A percentile compares a stretch with the other conserved stretches of the same genome.
These are phyloP conservation scores for Sinosuthora webbiana DNA, from an alignment of 2,113 vertebrate genomes.

Conservation along the genomic window DNA sequence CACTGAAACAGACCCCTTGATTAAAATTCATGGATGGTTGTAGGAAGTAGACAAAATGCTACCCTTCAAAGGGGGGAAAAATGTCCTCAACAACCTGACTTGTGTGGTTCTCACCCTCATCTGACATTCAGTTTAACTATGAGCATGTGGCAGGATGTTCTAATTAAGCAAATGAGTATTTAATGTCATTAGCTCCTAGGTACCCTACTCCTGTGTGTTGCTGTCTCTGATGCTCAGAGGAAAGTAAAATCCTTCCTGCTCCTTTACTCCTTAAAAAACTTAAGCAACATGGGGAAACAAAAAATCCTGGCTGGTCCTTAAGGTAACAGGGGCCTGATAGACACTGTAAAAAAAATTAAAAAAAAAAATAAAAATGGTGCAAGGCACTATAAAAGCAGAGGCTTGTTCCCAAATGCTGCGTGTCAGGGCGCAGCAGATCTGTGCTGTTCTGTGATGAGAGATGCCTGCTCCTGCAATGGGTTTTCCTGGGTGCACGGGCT, in stretches of 20 bases:
- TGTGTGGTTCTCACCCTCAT: neutral
- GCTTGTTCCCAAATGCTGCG: fast-evolving
- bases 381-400: neutral
- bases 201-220: neutral
- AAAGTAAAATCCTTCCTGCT: neutral
- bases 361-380: neutral
- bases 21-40: neutral
- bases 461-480: fast-evolving
- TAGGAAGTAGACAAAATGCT: neutral
- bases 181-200: neutral
- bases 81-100: neutral
- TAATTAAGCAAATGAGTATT: neutral
- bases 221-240: neutral
- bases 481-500: fast-evolving
- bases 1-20: neutral
- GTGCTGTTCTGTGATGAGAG: no score
- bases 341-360: neutral
- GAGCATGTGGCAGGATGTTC: neutral
- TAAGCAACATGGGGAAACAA: neutral
- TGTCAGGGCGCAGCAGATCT: neutral
- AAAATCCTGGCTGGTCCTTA: neutral
- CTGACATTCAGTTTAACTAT: neutral
- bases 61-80: neutral
- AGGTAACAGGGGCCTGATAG: no score
- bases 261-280: neutral